phyloP scores from a whole-genome alignment of 2,797 vertebrate species.

The Antrozous pallidus region DNA sequence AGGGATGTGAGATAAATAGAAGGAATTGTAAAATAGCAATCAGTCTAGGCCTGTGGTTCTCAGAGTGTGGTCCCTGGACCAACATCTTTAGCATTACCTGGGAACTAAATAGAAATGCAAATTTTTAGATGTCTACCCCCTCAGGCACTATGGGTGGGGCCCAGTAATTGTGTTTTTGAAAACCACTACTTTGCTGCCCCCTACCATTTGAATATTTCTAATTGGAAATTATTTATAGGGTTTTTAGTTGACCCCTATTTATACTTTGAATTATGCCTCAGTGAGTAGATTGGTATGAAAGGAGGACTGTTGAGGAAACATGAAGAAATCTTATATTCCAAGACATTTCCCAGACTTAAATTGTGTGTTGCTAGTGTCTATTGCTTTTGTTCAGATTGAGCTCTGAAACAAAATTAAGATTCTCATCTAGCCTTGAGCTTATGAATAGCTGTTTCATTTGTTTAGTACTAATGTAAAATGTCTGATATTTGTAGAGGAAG shows the following conservation, averaged over 20 bases:
- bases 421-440: constrained; percentile 18
- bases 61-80: background rate
- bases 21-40: background rate
- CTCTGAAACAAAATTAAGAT: constrained; percentile 69
- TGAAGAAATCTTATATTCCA: constrained; percentile 36
- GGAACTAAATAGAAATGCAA: background rate
- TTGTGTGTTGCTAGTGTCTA: constrained; percentile 33
- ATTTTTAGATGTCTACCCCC: background rate
- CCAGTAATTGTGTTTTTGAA: background rate
- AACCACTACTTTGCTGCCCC: background rate
- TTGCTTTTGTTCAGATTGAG: constrained; percentile 61
- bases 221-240: too few relatives aligned
- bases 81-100: background rate
- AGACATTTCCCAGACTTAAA: constrained; percentile 44
- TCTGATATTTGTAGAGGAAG: constrained; percentile 46
- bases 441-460: background rate
- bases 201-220: background rate
- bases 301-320: constrained; percentile 4
- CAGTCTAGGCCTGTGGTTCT: background rate
- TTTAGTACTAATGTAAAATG: constrained; percentile 8
- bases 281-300: background rate
- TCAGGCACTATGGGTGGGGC: background rate
- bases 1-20: background rate
- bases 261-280: background rate
- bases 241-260: background rate